Percentiles rank a stretch among this genome's conserved stretches.
These are phyloP conservation scores for Pheosia gnoma DNA, from an alignment of 2,888 invertebrate genomes.

Conservation along the genomic window DNA sequence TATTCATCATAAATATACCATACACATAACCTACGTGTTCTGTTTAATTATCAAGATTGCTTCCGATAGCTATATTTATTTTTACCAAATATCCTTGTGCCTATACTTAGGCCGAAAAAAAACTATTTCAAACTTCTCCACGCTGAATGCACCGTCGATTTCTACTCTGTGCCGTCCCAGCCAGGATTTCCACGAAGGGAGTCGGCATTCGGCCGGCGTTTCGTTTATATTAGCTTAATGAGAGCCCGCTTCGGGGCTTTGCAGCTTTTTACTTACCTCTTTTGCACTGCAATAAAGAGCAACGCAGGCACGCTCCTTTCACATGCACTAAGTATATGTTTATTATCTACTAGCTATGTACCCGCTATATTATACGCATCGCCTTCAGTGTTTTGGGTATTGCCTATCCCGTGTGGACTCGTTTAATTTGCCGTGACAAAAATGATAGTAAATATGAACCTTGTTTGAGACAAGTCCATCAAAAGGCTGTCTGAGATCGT, in stretches of 20 bases:
- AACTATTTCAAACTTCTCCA: no score
- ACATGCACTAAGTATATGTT: slow-evolving; percentile 33
- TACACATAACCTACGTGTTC: neutral
- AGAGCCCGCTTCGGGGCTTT: slow-evolving; percentile 52
- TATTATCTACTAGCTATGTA: slow-evolving; percentile 35
- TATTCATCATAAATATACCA: no score
- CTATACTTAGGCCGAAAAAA: no score
- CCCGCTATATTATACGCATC: no score
- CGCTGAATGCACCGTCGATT: slow-evolving; percentile 14
- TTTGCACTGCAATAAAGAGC: slow-evolving; percentile 42
- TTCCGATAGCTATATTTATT: no score
- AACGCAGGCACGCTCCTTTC: slow-evolving; percentile 29
- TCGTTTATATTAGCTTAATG: slow-evolving; percentile 76
- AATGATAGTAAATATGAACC: no score
- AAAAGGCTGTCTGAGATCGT: no score
- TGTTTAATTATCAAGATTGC: slow-evolving; percentile 1
- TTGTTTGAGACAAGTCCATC: no score
- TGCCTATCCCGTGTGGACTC: no score
- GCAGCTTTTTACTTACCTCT: slow-evolving; percentile 41
- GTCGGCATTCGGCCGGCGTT: slow-evolving; percentile 53
- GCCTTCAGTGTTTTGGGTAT: no score
- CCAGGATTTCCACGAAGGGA: slow-evolving; percentile 59
- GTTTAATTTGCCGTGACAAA: no score
- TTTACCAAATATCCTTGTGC: no score
- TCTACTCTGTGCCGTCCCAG: slow-evolving; percentile 34